Evolutionary conservation across 2,113 vertebrate species (phyloP).

Genomic region (Coturnix japonica): DNA sequence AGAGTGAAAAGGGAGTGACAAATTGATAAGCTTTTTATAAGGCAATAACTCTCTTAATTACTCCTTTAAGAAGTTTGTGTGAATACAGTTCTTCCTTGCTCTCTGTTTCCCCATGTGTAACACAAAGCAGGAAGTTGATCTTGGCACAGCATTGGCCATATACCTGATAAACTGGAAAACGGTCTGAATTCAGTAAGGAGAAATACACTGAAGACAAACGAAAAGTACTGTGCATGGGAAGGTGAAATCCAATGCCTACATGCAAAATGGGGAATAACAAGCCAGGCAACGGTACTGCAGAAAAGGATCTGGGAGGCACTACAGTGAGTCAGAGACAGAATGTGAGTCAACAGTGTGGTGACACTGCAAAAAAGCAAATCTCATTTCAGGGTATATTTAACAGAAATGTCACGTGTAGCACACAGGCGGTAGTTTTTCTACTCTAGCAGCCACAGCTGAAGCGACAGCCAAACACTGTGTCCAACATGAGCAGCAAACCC

Average conservation of each 20-base stretch:
- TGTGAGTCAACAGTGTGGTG: constrained; percentile 66
- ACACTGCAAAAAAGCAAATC: constrained; percentile 65
- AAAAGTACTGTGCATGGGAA: not conserved
- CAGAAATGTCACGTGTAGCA: constrained; percentile 25
- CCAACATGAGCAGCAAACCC: not conserved
- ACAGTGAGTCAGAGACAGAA: constrained; percentile 64
- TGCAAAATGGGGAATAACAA: constrained; percentile 34
- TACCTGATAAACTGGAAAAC: not conserved
- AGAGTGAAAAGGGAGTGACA: not conserved
- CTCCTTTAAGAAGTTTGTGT: not conserved
- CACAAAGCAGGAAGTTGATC: not conserved
- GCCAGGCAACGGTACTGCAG: constrained; percentile 29
- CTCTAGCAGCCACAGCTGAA: not conserved
- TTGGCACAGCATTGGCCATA: not conserved
- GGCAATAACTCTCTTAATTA: not conserved
- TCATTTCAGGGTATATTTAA: constrained; percentile 58
- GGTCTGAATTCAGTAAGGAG: not conserved
- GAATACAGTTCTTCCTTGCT: not conserved
- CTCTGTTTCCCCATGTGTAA: not conserved
- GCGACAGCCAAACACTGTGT: not conserved
- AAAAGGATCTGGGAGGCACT: constrained; percentile 37
- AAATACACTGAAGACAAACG: constrained; percentile 5
- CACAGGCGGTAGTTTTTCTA: constrained; percentile 39
- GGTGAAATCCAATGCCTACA: constrained; percentile 13
- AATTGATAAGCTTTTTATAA: not conserved